Evolutionary conservation across 1,140 invertebrate genomes (phyloP).

Genomic region (Drosophila prosaltans): DNA sequence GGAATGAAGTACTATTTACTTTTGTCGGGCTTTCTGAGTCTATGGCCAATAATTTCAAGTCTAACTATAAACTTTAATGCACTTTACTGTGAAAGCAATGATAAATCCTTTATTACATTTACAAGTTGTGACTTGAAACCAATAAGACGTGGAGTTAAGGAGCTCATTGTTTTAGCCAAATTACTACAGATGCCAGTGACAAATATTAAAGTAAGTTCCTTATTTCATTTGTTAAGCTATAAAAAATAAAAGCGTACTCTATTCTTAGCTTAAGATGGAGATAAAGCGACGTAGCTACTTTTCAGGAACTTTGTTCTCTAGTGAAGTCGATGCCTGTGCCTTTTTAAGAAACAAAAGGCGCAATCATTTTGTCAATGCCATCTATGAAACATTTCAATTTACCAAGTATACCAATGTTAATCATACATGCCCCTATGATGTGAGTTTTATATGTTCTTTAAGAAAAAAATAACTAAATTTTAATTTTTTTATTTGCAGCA

Average conservation of each 20-base stretch:
- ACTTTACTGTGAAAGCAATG: not conserved
- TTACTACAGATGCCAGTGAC: constrained; percentile 19
- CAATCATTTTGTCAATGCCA: constrained; percentile 1
- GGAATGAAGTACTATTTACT: not conserved
- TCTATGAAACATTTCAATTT: constrained; percentile 10
- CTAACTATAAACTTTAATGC: not conserved
- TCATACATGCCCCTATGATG: constrained; percentile 19
- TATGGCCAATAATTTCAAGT: not conserved
- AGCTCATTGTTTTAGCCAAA: constrained; percentile 6
- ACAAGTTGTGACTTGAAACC: not conserved
- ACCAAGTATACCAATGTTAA: constrained; percentile 9
- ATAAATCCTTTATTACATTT: not conserved
- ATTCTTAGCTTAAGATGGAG: not conserved
- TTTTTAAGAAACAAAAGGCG: constrained; percentile 4
- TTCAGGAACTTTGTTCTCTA: not conserved
- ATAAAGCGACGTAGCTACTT: not conserved
- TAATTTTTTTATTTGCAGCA: constrained; percentile 23
- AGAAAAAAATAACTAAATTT: no score
- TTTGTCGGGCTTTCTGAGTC: not conserved
- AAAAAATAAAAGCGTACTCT: no score
- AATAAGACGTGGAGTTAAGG: not conserved
- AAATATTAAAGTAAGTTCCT: constrained; percentile 6
- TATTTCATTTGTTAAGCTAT: not conserved
- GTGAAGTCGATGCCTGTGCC: constrained; percentile 9
- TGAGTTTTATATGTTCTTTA: not conserved